Evolutionary conservation across 2,113 vertebrate species (phyloP), one percentile per base, ranked within the genome.

Genomic region (Malurus melanocephalus): DNA sequence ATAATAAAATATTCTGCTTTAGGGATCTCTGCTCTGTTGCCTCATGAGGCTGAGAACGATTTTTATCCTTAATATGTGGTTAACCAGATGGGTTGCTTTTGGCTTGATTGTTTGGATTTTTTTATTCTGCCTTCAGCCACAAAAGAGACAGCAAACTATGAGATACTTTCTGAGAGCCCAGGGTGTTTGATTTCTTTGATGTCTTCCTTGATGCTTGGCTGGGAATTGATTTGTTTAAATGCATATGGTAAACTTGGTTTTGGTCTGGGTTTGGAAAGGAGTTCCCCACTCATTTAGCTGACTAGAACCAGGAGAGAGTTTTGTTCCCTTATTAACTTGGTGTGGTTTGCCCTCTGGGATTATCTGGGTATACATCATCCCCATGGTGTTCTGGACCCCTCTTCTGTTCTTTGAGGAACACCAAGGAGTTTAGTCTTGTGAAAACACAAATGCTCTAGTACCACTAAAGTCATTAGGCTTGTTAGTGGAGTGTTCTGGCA

Each of bases 1-100:
- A 4, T 61, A 55, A 77, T 74, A 76, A 85, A 93, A 89, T 82
- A 79, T 23, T 93, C 69, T 78, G 32, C 83, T 93, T 85, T 62
- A 22, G 56, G 35, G 5, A 43, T 84, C 32, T 86, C 55, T 80
- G 45, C 45, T 90, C 76, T 67, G 7, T 62, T 89, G 23, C 32
- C 49, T 81, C 28, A 27, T 40, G 51, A 40, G 27, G 6, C 24
- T 61, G 30, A 73, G 55, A 76, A 69, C n/a, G 53, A 65, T 13
- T 88, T 88, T 85, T 75, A 81, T 35, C 45, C 33, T 79, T 77
- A 74, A 85, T 66, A 23, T 79, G 27, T 14, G 32, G 4, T 93
- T 85, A 92, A 26, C 19, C 72, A 89, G 67, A 82, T 87, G 67
- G 51, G 17, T 82, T 92, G 88, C 57, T 76, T 84, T 38, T 68